Evolutionary conservation across 92 coral and sea anemone species (phyloP), one percentile per base, ranked within the genome.

Genomic region (Porites divaricata): DNA sequence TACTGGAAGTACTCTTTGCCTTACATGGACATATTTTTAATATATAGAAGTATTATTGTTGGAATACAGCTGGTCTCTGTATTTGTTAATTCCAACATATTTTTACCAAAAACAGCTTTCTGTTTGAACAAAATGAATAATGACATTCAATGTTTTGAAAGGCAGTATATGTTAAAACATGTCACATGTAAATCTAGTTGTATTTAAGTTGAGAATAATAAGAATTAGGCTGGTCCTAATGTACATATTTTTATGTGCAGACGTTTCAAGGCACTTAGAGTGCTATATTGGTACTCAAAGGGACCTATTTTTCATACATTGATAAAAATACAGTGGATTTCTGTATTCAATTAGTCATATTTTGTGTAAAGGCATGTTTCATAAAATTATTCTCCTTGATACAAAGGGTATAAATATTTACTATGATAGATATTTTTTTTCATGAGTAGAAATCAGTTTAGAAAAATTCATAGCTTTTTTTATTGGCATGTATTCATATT

Each of bases 291-390:
- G 79, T 54, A 28, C 76, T 69, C 23, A 26, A 76, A 83, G 85
- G 72, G 70, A 86, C 92, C 87, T 89, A 85, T 89, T 89, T 89
- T 89, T 89, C 92, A 89, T 89, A 89, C 92, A 79, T 71, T 77
- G 86, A 87, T 66, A 65, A 82, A 80, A 53, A 91, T 84, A 74
- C 87, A 89, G 91, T 85, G 73, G 88, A 87, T 81, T 84, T 91
- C 93, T 91, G 95, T 91, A 91, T 89, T 80, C 84, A 87, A 79
- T 85, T 58, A 73, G 85, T 73, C 35, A 89, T 94, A 94, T 94
- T 94, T 91, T 94, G 91, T 84, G 95, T 91, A 83, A 90, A 86
- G 90, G 85, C 53, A 72, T 76, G 89, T 84, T 81, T 86, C 70
- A 74, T 74, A 77, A 88, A 74, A 72, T 80, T 82, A 67, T 86